A percentile compares a stretch with the other conserved stretches of the same genome.
Evolutionary conservation across 2,797 vertebrate genomes (phyloP).

Genomic region (Coranthus polyacanthus): DNA sequence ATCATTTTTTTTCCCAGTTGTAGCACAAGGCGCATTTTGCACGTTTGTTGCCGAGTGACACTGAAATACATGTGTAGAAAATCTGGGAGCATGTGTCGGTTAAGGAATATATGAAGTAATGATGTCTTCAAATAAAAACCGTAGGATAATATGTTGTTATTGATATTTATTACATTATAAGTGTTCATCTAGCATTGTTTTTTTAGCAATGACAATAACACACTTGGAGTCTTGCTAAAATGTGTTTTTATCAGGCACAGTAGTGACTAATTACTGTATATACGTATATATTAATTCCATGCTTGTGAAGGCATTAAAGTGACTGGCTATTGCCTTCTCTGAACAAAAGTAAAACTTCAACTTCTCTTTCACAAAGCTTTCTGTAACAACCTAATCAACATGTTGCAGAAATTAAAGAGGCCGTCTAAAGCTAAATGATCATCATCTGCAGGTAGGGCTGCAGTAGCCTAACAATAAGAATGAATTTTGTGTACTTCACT

Average conservation of each 20-base stretch:
- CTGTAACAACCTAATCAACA: not conserved
- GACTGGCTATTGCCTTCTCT: not conserved
- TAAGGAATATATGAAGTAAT: too few species aligned
- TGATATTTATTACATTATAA: too few species aligned
- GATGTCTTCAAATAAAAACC: too few species aligned
- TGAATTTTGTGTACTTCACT: not conserved
- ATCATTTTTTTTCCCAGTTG: too few species aligned
- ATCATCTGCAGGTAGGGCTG: not conserved
- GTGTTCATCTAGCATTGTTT: too few species aligned
- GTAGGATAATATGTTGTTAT: too few species aligned
- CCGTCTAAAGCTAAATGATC: not conserved
- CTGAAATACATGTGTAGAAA: too few species aligned
- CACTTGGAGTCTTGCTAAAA: constrained; percentile 16
- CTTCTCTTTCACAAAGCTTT: not conserved
- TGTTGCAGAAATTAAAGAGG: not conserved
- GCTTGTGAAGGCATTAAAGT: constrained; percentile 17
- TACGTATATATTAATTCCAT: constrained; percentile 19
- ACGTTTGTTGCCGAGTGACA: too few species aligned
- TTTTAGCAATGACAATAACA: too few species aligned
- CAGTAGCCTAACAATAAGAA: too few species aligned
- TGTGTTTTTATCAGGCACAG: constrained; percentile 12
- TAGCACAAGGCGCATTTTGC: too few species aligned
- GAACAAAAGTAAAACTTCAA: constrained; percentile 11
- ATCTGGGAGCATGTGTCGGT: too few species aligned
- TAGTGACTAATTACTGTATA: not conserved